A percentile compares a stretch with the other conserved stretches of the same genome.
These are phyloP conservation scores for Dicerorhinus sumatrensis DNA, from an alignment of 2,113 vertebrate species.

Conservation along the genomic window DNA sequence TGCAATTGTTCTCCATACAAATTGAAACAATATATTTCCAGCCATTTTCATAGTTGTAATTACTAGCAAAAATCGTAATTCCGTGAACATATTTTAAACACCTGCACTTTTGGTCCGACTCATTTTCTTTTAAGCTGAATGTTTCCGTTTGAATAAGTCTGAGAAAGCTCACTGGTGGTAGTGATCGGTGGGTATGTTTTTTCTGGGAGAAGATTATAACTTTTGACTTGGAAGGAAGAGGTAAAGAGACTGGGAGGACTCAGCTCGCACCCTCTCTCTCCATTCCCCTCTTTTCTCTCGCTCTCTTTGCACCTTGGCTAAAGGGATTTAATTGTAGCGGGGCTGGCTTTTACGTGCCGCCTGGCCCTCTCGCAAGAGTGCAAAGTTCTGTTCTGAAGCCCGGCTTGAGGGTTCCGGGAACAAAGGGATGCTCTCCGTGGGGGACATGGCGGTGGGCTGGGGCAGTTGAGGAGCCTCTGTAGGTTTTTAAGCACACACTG, in stretches of 20 bases:
- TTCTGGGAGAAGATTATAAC: slow-evolving; percentile 66
- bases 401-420: slow-evolving; percentile 77
- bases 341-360: slow-evolving; percentile 52
- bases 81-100: slow-evolving; percentile 86
- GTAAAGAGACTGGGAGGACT: slow-evolving; percentile 74
- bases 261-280: slow-evolving; percentile 59
- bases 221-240: slow-evolving; percentile 80
- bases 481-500: slow-evolving; percentile 92
- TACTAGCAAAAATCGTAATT: slow-evolving; percentile 84
- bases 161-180: slow-evolving; percentile 61
- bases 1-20: slow-evolving; percentile 85
- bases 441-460: slow-evolving; percentile 81
- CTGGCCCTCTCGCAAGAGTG: slow-evolving; percentile 77
- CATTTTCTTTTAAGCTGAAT: slow-evolving; percentile 78
- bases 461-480: slow-evolving; percentile 89
- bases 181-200: slow-evolving; percentile 59
- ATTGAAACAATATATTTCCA: slow-evolving; percentile 89
- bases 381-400: slow-evolving; percentile 67
- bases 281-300: fast-evolving
- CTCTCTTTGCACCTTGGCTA: not conserved
- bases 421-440: slow-evolving; percentile 83
- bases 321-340: slow-evolving; percentile 71
- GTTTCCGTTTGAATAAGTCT: slow-evolving; percentile 74
- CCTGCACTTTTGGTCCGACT: slow-evolving; percentile 81
- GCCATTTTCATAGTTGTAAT: slow-evolving; percentile 83